These are phyloP conservation scores for Morpho deidamia DNA, from an alignment of 2,888 invertebrate genomes.

Conservation along the genomic window DNA sequence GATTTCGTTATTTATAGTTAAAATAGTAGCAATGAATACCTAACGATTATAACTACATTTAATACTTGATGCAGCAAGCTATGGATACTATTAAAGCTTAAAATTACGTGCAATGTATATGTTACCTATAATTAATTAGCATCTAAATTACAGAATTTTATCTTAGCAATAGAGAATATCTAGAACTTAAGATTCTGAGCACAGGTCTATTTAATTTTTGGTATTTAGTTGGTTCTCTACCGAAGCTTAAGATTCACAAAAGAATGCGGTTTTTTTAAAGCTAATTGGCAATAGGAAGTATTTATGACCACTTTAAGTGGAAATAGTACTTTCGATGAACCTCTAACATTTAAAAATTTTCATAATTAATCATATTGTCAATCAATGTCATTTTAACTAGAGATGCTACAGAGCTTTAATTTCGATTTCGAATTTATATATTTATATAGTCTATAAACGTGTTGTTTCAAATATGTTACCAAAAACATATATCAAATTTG, in stretches of 20 bases:
- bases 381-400: constrained; percentile 33
- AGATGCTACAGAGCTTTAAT: constrained; percentile 8
- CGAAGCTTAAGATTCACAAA: constrained; percentile 72
- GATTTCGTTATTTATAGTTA: not conserved
- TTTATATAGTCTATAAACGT: no score
- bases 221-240: constrained; percentile 52
- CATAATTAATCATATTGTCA: constrained; percentile 5
- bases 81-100: constrained; percentile 70
- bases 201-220: constrained; percentile 55
- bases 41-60: constrained; percentile 25
- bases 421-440: not conserved
- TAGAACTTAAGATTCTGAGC: constrained; percentile 53
- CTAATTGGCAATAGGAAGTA: constrained; percentile 50
- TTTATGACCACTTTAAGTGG: constrained; percentile 7
- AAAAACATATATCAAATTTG: no score
- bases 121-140: constrained; percentile 46
- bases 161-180: constrained; percentile 54
- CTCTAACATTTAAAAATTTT: not conserved
- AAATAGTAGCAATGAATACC: constrained; percentile 35
- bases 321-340: constrained; percentile 3
- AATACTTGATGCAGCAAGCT: constrained; percentile 77
- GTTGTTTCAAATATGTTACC: no score
- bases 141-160: constrained; percentile 56
- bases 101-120: constrained; percentile 49
- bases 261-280: constrained; percentile 71